A percentile compares a stretch with the other conserved stretches of the same genome.
Evolutionary conservation across 2,113 vertebrate species (phyloP).

Genomic region (Lamprotornis superbus): DNA sequence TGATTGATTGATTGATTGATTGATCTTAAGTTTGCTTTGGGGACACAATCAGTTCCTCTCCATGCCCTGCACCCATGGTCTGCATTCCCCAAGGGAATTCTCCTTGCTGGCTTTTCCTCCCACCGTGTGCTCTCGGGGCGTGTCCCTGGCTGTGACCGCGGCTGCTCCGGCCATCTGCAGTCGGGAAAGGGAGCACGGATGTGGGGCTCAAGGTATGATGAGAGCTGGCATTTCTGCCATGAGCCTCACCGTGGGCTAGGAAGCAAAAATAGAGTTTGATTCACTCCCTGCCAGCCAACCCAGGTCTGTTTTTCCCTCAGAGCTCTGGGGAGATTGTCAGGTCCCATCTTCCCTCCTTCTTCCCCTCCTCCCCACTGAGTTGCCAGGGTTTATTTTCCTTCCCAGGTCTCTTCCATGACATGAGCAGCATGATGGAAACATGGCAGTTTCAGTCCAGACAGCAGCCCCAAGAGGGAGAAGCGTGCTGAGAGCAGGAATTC

Average conservation of each 20-base stretch:
- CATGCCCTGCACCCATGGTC: fast-evolving
- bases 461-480: neutral
- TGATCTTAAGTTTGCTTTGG: neutral
- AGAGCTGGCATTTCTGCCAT: conserved; percentile 42
- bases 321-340: conserved; percentile 53
- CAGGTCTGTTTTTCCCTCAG: conserved; percentile 52
- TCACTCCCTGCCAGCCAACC: conserved; percentile 28
- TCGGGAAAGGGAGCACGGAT: neutral
- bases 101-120: neutral
- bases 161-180: neutral
- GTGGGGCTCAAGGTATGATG: conserved; percentile 23
- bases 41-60: neutral
- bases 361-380: neutral
- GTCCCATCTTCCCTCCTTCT: conserved; percentile 39
- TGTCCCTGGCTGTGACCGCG: fast-evolving
- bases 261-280: conserved; percentile 57
- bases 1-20: neutral
- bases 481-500: conserved; percentile 14
- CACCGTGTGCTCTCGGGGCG: fast-evolving
- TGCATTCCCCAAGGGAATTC: neutral
- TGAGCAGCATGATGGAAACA: conserved; percentile 15
- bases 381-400: conserved; percentile 33
- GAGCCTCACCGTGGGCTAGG: conserved; percentile 37
- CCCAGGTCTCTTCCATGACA: conserved; percentile 2
- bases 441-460: neutral